Evolutionary conservation across 2,113 vertebrate genomes (phyloP).

Genomic region (Cardinalis cardinalis): DNA sequence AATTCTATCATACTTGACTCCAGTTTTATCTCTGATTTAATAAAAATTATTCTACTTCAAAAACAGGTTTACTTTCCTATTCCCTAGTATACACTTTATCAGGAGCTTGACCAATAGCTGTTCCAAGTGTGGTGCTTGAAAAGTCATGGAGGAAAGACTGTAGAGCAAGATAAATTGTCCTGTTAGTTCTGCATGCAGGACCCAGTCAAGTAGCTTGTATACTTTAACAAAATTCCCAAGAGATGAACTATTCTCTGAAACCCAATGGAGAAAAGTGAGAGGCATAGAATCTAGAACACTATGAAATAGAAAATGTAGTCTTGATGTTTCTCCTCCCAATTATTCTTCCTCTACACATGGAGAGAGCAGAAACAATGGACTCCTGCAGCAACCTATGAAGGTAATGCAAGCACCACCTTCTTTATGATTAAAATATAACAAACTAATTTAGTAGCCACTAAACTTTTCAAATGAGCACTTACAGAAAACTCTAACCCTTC

Average conservation of each 20-base stretch:
- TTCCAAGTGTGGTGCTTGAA: neutral
- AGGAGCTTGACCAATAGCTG: neutral
- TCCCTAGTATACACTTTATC: neutral
- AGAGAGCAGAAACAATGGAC: neutral
- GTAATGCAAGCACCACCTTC: neutral
- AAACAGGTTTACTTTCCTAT: neutral
- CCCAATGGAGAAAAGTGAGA: neutral
- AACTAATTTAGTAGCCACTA: neutral
- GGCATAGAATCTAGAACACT: neutral
- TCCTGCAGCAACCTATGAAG: neutral
- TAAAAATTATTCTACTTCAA: neutral
- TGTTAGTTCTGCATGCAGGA: neutral
- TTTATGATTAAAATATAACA: neutral
- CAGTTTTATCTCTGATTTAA: neutral
- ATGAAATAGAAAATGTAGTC: neutral
- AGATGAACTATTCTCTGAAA: neutral
- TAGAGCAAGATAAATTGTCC: neutral
- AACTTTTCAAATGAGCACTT: neutral
- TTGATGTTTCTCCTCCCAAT: neutral
- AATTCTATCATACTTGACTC: neutral
- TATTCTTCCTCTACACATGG: neutral
- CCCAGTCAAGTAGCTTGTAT: neutral
- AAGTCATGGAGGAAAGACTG: neutral
- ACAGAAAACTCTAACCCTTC: neutral
- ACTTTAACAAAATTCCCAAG: neutral